Percentiles rank a stretch among this genome's conserved stretches.
Conservation (phyloP, 2,113 vertebrate genomes). For the Sminthopsis crassicaudata region DNA sequence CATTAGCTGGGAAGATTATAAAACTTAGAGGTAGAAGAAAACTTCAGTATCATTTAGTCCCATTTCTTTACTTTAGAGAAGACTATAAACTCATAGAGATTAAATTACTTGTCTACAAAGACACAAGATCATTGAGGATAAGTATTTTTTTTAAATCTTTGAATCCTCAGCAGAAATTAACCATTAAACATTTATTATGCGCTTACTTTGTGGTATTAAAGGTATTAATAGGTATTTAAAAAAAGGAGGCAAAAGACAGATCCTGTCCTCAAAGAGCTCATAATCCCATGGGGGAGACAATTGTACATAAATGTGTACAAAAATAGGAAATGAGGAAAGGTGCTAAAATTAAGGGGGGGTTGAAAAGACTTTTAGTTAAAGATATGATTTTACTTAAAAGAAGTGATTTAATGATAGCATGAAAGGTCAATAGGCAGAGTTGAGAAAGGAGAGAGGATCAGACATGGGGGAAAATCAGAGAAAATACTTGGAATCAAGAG, state of each 20-base stretch:
- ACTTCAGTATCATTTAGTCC: not conserved
- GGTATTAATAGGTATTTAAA: not conserved
- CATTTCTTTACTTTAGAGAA: not conserved
- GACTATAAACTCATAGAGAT: not conserved
- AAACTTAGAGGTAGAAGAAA: not conserved
- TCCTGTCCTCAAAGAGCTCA: not conserved
- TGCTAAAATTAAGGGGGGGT: not conserved
- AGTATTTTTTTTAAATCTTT: not conserved
- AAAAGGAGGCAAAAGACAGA: not conserved
- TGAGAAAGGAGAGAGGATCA: not conserved
- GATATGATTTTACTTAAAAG: not conserved
- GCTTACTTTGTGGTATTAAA: not conserved
- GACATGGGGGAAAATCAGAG: not conserved
- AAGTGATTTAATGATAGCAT: not conserved
- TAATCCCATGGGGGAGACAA: not conserved
- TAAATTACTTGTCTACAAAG: not conserved
- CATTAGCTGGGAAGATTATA: not conserved
- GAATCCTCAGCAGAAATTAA: not conserved
- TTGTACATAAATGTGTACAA: not conserved
- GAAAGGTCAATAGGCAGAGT: not conserved
- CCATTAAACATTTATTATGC: not conserved
- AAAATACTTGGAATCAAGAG: not conserved
- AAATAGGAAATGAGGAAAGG: not conserved
- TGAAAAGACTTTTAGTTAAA: not conserved
- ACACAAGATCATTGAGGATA: not conserved